These are phyloP conservation scores for Mesorhabditis belari DNA, from an alignment of 2,888 invertebrate genomes.

Conservation along the genomic window DNA sequence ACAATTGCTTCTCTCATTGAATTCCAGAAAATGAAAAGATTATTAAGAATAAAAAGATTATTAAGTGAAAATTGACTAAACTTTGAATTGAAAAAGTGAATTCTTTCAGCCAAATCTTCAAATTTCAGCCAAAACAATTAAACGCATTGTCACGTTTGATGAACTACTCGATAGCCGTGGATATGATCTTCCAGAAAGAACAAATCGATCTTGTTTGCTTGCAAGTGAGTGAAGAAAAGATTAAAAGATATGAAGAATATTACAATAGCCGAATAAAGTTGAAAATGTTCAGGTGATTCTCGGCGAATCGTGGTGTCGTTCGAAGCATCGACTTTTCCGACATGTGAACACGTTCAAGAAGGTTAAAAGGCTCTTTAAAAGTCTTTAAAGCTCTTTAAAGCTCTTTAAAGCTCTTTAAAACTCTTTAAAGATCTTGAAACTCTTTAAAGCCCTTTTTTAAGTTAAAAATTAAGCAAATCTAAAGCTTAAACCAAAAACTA, in stretches of 20 bases:
- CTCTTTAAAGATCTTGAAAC: not conserved
- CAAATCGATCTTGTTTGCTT: conserved; percentile 39
- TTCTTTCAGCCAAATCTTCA: too few species aligned
- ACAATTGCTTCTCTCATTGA: too few species aligned
- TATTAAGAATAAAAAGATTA: not conserved
- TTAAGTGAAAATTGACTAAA: not conserved
- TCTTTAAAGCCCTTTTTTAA: too few species aligned
- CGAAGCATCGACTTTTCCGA: conserved; percentile 38
- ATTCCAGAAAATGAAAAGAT: not conserved
- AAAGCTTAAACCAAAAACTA: too few species aligned
- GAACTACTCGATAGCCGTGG: conserved; percentile 37
- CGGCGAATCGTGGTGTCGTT: conserved; percentile 29
- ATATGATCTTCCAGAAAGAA: conserved; percentile 32
- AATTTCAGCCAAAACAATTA: conserved; percentile 35
- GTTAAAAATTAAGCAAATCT: too few species aligned
- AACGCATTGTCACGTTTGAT: conserved; percentile 34
- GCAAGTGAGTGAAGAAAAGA: conserved; percentile 12
- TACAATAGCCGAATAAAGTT: not conserved
- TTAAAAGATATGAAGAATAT: too few species aligned
- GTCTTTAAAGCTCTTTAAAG: not conserved
- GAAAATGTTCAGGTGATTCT: conserved; percentile 9
- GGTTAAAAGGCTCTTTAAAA: not conserved
- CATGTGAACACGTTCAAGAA: conserved; percentile 38
- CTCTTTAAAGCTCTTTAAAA: not conserved
- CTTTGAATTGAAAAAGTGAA: not conserved